Conservation (phyloP, 2,113 vertebrate genomes). For the Apteryx mantelli region DNA sequence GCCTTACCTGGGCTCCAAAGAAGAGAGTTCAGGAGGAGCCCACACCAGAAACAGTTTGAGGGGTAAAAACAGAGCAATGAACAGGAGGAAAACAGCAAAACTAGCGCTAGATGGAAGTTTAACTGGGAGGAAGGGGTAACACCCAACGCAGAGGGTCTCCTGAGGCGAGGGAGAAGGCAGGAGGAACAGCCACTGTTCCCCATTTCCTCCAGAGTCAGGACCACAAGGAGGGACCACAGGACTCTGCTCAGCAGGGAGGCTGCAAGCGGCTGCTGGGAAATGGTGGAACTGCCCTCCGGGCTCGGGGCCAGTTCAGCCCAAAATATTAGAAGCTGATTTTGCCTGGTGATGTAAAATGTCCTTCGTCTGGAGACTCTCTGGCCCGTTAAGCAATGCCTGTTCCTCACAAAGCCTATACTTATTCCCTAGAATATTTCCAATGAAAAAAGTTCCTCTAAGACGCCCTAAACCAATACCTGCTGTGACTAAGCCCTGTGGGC, state of each 20-base stretch:
- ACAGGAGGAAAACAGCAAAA: not conserved
- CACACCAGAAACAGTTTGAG: not conserved
- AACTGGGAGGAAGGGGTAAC: not conserved
- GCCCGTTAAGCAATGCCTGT: not conserved
- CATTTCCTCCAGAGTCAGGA: not conserved
- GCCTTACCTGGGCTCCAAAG: not conserved
- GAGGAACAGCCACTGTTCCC: not conserved
- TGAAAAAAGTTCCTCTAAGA: slow-evolving; percentile 5
- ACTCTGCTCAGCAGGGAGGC: rapidly evolving
- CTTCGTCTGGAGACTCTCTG: slow-evolving; percentile 15
- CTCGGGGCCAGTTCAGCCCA: not conserved
- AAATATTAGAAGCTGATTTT: not conserved
- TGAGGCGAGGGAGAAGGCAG: not conserved
- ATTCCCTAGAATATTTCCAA: slow-evolving; percentile 68
- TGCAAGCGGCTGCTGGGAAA: not conserved
- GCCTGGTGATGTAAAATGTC: slow-evolving; percentile 26
- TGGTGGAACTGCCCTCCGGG: not conserved
- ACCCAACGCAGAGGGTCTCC: not conserved
- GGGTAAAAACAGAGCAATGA: not conserved
- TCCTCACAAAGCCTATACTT: slow-evolving; percentile 49
- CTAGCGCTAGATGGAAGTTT: not conserved
- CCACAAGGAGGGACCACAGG: rapidly evolving
- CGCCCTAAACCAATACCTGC: slow-evolving; percentile 68
- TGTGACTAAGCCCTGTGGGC: slow-evolving; percentile 67
- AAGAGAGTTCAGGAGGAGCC: not conserved